phyloP scores from a whole-genome alignment of 2,888 invertebrate genomes.

The Plebejus anna region DNA sequence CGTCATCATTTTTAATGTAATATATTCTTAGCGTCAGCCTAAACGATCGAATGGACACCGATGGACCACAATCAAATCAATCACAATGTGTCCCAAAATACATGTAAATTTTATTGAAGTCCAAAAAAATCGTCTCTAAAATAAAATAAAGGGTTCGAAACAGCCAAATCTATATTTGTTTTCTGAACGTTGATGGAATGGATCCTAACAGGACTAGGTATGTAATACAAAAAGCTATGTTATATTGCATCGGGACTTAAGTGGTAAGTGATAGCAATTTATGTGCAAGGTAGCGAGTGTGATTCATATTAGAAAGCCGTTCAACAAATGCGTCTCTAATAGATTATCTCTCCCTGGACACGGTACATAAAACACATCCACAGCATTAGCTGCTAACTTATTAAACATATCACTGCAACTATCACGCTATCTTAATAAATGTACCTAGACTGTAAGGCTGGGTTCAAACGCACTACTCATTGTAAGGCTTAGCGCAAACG shows the following conservation, averaged over 20 bases:
- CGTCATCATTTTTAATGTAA: background rate
- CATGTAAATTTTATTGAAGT: too few species aligned
- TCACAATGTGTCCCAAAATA: too few species aligned
- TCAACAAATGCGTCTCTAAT: background rate
- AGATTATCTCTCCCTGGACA: background rate
- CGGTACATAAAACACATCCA: background rate
- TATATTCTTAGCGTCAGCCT: too few species aligned
- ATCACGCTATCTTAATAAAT: constrained; percentile 16
- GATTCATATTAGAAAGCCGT: background rate
- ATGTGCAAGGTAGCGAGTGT: background rate
- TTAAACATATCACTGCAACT: background rate
- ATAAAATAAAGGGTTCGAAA: too few species aligned
- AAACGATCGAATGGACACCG: too few species aligned
- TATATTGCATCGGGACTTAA: background rate
- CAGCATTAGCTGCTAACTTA: background rate
- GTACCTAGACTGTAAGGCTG: background rate
- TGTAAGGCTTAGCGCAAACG: background rate
- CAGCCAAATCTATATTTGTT: too few species aligned
- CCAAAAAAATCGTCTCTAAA: too few species aligned
- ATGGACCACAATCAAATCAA: too few species aligned
- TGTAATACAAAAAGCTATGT: too few species aligned
- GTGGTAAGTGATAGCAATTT: background rate
- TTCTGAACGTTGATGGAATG: too few species aligned
- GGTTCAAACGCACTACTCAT: background rate
- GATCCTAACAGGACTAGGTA: too few species aligned